Percentiles rank a stretch among this genome's conserved stretches.
Evolutionary conservation across 1,140 invertebrate species (phyloP).

Genomic region (Subanguina moxae): DNA sequence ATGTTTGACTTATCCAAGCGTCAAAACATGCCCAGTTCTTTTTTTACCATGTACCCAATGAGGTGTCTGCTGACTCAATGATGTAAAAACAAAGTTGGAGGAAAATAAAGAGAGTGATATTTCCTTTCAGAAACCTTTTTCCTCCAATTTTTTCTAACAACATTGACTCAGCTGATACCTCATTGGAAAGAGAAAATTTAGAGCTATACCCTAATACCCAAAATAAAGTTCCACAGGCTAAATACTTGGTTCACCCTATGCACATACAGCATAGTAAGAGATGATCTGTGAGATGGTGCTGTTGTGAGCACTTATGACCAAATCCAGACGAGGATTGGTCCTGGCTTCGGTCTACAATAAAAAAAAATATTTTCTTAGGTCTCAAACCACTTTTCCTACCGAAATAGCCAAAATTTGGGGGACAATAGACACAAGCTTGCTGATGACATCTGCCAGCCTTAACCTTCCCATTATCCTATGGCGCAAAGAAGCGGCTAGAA

Average conservation of each 20-base stretch:
- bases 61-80: no score
- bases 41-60: no score
- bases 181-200: no score
- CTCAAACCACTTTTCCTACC: conserved; percentile 13
- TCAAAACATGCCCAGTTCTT: no score
- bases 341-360: conserved; percentile 9
- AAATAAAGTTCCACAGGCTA: no score
- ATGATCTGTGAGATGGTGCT: conserved; percentile 20
- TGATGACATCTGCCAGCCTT: conserved; percentile 30
- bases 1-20: no score
- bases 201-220: no score
- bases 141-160: no score
- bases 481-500: conserved; percentile 28
- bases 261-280: conserved; percentile 25
- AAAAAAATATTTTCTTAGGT: neutral
- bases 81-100: no score
- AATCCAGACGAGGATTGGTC: conserved; percentile 21
- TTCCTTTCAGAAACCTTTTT: no score
- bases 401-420: conserved; percentile 33
- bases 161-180: no score
- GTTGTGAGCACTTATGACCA: conserved; percentile 25
- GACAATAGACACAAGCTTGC: conserved; percentile 24
- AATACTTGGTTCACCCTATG: conserved; percentile 7
- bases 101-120: no score
- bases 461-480: conserved; percentile 31